Evolutionary conservation across 2,888 invertebrate species (phyloP), one percentile per base, ranked within the genome.

Genomic region (Lepidochrysops patricia): DNA sequence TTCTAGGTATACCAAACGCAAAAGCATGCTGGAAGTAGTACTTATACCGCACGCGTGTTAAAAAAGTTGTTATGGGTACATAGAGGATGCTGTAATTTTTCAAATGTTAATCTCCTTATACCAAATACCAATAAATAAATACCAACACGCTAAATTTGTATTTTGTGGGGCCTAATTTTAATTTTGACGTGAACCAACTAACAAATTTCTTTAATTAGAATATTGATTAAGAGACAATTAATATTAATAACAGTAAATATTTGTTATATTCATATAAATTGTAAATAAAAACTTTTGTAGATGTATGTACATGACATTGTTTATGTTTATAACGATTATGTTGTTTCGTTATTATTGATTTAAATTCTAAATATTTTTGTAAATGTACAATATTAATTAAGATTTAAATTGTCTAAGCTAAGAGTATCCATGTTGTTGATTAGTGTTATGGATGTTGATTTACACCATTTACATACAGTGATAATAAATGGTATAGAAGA

Each of bases 381-480:
- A 74, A 72, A 72, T 80, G 75, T 82, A 79, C 73, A 67, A 77
- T 74, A 73, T 71, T 76, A 74, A 74, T 74, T 72, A 80, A 79
- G 76, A 71, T 79, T 78, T 76, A 76, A 75, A 79, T 76, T 79
- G 74, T 79, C 76, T 77, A 77, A 86, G 80, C 79, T 75, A 72
- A 82, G 78, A 76, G 79, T 82, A 88, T 88, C 85, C 84, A 84
- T 88, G 88, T 87, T 88, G 88, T 89, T 89, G 82, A 86, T 88
- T 88, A 88, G 87, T 89, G 75, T 87, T 85, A 88, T 88, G 86
- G 87, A 87, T 85, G 88, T 88, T 88, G 83, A 85, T 82, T 84
- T 85, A 84, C 82, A 87, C 86, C 86, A 86, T 87, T 88, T 87
- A 82, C 84, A 85, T 79, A 74, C 80, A 84, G 81, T 83, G 84